Conservation (phyloP, 2,888 invertebrate species). For the Troglohyphantes excavatus region DNA sequence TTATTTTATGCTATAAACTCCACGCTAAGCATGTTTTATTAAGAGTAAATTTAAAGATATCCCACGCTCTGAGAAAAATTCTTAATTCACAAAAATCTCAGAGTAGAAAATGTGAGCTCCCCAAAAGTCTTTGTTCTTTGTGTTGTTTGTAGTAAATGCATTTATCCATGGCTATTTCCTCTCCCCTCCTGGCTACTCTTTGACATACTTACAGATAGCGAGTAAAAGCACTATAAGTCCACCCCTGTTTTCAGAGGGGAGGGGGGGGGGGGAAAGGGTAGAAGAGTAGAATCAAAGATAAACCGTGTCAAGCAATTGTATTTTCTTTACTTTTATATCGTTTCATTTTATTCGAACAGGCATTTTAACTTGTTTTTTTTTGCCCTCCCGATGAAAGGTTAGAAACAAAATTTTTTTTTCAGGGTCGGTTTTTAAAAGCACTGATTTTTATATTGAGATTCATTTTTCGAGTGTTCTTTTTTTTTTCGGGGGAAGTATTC, state of each 20-base stretch:
- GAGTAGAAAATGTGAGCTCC: neutral
- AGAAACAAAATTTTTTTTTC: conserved; percentile 37
- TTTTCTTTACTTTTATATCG: conserved; percentile 50
- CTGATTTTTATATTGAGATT: conserved; percentile 62
- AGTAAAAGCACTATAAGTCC: conserved; percentile 47
- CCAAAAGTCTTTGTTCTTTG: conserved; percentile 17
- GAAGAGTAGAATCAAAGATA: conserved; percentile 46
- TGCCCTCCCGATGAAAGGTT: conserved; percentile 55
- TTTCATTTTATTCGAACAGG: conserved; percentile 60
- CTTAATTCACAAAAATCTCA: conserved; percentile 16
- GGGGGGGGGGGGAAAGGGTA: neutral
- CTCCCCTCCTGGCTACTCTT: conserved; percentile 2
- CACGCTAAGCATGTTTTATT: too few relatives aligned
- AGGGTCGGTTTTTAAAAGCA: conserved; percentile 53
- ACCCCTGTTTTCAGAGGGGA: neutral
- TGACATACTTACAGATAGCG: conserved; percentile 23
- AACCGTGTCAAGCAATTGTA: conserved; percentile 56
- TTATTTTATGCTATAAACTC: too few relatives aligned
- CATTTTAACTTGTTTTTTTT: conserved; percentile 45
- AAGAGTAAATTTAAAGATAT: too few relatives aligned
- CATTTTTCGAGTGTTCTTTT: conserved; percentile 25
- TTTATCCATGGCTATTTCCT: conserved; percentile 32
- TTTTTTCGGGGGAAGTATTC: conserved; percentile 16
- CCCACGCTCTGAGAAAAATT: neutral
- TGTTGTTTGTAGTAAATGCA: conserved; percentile 35